Percentiles rank a stretch among this genome's conserved stretches.
Evolutionary conservation across 2,888 invertebrate species (phyloP).

Genomic region (Chrysopilus asiliformis): DNA sequence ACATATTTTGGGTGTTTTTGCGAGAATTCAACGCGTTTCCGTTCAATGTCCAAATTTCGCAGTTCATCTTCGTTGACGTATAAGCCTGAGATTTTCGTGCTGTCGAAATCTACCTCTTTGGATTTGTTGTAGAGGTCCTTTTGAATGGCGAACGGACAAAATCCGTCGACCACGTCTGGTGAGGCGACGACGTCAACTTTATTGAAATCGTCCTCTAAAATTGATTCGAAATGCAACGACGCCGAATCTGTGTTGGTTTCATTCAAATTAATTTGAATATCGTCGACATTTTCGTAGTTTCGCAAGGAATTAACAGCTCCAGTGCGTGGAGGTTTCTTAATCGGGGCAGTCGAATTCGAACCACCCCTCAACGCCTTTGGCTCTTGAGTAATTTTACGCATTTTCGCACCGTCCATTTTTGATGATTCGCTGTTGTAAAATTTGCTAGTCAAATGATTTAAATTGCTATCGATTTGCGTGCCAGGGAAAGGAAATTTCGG

Average conservation of each 20-base stretch:
- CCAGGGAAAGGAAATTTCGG: slow-evolving; percentile 15
- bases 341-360: too few relatives aligned
- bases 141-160: slow-evolving; percentile 33
- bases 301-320: neutral
- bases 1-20: slow-evolving; percentile 4
- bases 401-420: slow-evolving; percentile 10
- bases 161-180: slow-evolving; percentile 34
- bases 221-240: slow-evolving; percentile 34
- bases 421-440: slow-evolving; percentile 10
- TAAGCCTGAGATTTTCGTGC: slow-evolving; percentile 25
- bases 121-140: slow-evolving; percentile 32
- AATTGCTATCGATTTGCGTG: slow-evolving; percentile 9
- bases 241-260: slow-evolving; percentile 26
- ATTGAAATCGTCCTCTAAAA: slow-evolving; percentile 30
- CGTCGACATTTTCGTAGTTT: slow-evolving; percentile 6
- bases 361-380: too few relatives aligned
- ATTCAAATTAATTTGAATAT: neutral
- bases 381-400: slow-evolving; percentile 10
- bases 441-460: slow-evolving; percentile 8
- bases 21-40: neutral
- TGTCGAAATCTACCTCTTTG: slow-evolving; percentile 24
- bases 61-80: slow-evolving; percentile 24
- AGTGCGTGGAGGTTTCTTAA: neutral
- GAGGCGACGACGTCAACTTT: slow-evolving; percentile 27
- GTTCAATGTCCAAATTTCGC: neutral